These are phyloP conservation scores for Luidia sarsii DNA, from an alignment of 53 echinoderm and acorn worm genomes.

Conservation along the genomic window DNA sequence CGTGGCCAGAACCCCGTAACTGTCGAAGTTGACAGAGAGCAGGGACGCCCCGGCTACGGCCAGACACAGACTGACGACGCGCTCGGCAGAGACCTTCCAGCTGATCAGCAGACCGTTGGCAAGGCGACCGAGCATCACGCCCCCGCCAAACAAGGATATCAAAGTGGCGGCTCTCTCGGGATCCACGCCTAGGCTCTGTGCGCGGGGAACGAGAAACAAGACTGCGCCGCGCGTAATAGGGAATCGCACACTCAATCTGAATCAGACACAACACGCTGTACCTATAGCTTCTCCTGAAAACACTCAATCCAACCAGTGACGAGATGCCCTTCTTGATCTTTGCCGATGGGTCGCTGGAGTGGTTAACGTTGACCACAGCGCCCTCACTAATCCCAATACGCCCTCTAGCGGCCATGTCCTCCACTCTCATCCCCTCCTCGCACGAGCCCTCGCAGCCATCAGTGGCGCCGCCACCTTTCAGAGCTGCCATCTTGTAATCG, in stretches of 20 bases:
- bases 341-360: not conserved
- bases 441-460: not conserved
- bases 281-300: not conserved
- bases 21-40: not conserved
- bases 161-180: not conserved
- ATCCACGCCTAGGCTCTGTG: not conserved
- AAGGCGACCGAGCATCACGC: not conserved
- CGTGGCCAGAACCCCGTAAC: not conserved
- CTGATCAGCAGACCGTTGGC: slow-evolving; percentile 2
- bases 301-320: not conserved
- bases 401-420: not conserved
- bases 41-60: not conserved
- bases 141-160: not conserved
- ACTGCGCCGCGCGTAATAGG: not conserved
- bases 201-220: not conserved
- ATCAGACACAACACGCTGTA: not conserved
- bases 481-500: not conserved
- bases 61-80: not conserved
- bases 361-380: not conserved
- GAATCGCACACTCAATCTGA: not conserved
- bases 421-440: not conserved
- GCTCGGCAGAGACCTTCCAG: not conserved
- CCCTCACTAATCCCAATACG: no score
- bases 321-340: not conserved
- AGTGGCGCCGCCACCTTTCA: not conserved